Conservation (phyloP, 2,888 invertebrate species). For the Chesias legatella region DNA sequence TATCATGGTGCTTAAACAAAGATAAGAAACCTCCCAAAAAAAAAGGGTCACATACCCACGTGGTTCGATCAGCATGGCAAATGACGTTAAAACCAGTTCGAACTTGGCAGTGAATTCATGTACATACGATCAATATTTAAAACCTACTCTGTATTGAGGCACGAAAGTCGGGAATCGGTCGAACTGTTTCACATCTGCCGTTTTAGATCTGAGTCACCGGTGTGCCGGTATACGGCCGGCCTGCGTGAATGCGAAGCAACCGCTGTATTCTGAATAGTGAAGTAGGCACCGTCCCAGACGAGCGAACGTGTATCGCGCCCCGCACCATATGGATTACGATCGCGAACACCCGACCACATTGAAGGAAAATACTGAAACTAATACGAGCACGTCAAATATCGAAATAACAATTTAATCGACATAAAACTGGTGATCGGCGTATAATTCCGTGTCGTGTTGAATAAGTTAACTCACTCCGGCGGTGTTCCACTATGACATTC, state of each 20-base stretch:
- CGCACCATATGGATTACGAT: slow-evolving; percentile 46
- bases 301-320: slow-evolving; percentile 41
- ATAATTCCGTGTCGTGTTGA: slow-evolving; percentile 32
- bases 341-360: slow-evolving; percentile 33
- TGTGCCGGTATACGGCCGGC: slow-evolving; percentile 55
- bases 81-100: slow-evolving; percentile 64
- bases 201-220: slow-evolving; percentile 45
- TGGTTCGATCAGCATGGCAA: slow-evolving; percentile 46
- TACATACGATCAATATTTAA: slow-evolving; percentile 12
- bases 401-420: slow-evolving; percentile 3
- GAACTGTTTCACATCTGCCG: slow-evolving; percentile 33
- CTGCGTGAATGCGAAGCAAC: slow-evolving; percentile 53
- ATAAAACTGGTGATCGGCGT: slow-evolving; percentile 1
- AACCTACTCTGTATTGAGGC: slow-evolving; percentile 27
- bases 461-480: slow-evolving; percentile 59
- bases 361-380: slow-evolving; percentile 12
- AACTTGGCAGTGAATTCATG: slow-evolving; percentile 71
- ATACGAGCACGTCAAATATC: neutral
- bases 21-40: slow-evolving; percentile 26
- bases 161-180: slow-evolving; percentile 31
- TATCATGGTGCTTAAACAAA: slow-evolving; percentile 31
- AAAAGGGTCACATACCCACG: slow-evolving; percentile 56
- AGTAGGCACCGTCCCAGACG: slow-evolving; percentile 51
- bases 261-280: slow-evolving; percentile 50
- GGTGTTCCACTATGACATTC: slow-evolving; percentile 33